Base-by-base conservation (phyloP, 2,113 vertebrate species). In the Otolemur garnettii region DNA sequence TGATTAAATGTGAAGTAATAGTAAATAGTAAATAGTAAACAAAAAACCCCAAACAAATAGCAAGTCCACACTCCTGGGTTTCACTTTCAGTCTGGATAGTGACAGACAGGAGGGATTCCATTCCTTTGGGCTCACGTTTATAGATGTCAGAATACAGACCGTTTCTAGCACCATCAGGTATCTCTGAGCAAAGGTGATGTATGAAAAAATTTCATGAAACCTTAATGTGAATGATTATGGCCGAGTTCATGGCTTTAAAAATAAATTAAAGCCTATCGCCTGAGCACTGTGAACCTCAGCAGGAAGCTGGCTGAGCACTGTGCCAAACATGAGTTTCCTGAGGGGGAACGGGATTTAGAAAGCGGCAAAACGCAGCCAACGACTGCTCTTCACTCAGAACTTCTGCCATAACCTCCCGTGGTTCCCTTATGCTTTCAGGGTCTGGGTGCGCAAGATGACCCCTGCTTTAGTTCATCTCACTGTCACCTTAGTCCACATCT, bases 261-360 rank as follows among this genome's bases (percentile, higher is more conserved):
- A 15, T 53, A 80, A 79, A 38, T 38, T 38, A 82, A 77, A 83
- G 53, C n/a, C 18, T 59, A 13, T 5, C 28, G 21, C 24, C 35
- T 68, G 50, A 68, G 45, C 35, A 59, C 84, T 19, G 75, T 5
- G 75, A 71, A 14, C 86, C 57, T 53, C 2, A 28, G 0, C 35
- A 53, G 35, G 60, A 83, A 50, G 7, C 38, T 14, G 7, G 33
- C 19, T 45, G 6, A 9, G 22, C 13, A n/a, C 22, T 42, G 26
- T 74, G 28, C 24, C 72, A 22, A 12, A 30, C 9, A 5, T 1
- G 4, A 30, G 11, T 55, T 74, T 62, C 24, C 35, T 24, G 17
- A 53, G 35, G 5, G 53, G 24, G 17, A 35, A 5, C 24, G 15
- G 22, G 0, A 45, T 6, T 7, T 3, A 8, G 0, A 24, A 13